phyloP scores from a whole-genome alignment of 92 coral and sea anemone species.

The Porites lobata region DNA sequence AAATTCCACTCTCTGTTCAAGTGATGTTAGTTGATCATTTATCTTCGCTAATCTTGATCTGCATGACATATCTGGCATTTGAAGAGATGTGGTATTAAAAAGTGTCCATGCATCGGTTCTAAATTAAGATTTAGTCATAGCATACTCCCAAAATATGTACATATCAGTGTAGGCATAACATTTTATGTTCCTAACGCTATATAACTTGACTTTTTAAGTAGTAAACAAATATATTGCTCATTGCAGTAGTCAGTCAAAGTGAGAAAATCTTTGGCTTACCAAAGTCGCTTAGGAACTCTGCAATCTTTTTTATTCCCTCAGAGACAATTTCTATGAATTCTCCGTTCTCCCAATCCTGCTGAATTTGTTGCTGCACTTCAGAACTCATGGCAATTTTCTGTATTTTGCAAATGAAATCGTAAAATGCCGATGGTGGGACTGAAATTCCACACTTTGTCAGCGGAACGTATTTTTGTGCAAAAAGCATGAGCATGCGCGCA shows the following conservation, averaged over 20 bases:
- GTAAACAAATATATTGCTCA: neutral
- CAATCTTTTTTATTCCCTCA: conserved; percentile 98
- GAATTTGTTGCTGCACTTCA: conserved; percentile 91
- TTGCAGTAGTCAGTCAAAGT: neutral
- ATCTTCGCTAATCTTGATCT: conserved; percentile 93
- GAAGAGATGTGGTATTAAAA: neutral
- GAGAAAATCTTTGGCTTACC: conserved; percentile 67
- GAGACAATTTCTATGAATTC: conserved; percentile 97
- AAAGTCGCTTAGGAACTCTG: conserved; percentile 95
- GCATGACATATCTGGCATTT: conserved; percentile 89
- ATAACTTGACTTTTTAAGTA: too few species aligned
- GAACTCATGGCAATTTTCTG: conserved; percentile 66
- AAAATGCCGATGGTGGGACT: neutral
- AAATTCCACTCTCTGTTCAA: conserved; percentile 95
- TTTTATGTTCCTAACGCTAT: too few species aligned
- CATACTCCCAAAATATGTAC: too few species aligned
- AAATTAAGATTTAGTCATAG: too few species aligned
- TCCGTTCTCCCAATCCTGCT: conserved; percentile 98
- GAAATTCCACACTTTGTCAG: conserved; percentile 7
- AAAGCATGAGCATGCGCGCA: conserved; percentile 5
- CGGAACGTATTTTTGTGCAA: conserved; percentile 19
- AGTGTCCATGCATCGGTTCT: too few species aligned
- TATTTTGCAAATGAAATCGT: neutral
- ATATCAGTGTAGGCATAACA: too few species aligned
- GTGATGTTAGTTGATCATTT: conserved; percentile 90